Evolutionary conservation across 2,797 vertebrate genomes (phyloP).

Genomic region (Paratrypauchen microcephalus): DNA sequence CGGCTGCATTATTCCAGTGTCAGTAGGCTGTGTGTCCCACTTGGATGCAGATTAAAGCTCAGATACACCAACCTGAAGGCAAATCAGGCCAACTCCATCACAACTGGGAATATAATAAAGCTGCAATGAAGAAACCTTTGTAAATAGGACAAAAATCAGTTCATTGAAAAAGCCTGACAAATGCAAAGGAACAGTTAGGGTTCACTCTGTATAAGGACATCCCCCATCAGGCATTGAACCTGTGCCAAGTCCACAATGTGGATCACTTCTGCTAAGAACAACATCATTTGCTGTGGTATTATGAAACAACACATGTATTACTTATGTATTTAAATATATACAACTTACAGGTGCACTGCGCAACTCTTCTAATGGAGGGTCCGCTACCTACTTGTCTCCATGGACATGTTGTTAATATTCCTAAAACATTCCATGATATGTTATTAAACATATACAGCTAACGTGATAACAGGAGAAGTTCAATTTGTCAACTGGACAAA

Average conservation of each 20-base stretch:
- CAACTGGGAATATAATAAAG: constrained; percentile 18
- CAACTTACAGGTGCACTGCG: too few species aligned
- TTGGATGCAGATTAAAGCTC: constrained; percentile 53
- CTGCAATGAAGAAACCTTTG: neutral
- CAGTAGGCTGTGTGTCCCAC: constrained; percentile 39
- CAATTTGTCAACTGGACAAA: too few species aligned
- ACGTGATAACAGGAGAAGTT: too few species aligned
- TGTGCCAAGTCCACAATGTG: neutral
- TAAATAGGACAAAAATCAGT: neutral
- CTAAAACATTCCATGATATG: too few species aligned
- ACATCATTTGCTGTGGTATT: neutral
- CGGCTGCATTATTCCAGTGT: constrained; percentile 38
- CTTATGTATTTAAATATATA: neutral
- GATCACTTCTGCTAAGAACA: neutral
- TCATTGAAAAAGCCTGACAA: neutral
- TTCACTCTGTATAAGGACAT: neutral
- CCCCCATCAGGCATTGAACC: neutral
- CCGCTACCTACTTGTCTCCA: too few species aligned
- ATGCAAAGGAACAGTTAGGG: neutral
- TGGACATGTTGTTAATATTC: too few species aligned
- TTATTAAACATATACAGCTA: too few species aligned
- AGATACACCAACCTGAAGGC: constrained; percentile 34
- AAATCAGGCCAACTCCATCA: constrained; percentile 26
- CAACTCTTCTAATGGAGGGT: too few species aligned
- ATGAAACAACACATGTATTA: neutral